Conservation (phyloP, 2,797 vertebrate genomes). For the Babyrousa celebensis region DNA sequence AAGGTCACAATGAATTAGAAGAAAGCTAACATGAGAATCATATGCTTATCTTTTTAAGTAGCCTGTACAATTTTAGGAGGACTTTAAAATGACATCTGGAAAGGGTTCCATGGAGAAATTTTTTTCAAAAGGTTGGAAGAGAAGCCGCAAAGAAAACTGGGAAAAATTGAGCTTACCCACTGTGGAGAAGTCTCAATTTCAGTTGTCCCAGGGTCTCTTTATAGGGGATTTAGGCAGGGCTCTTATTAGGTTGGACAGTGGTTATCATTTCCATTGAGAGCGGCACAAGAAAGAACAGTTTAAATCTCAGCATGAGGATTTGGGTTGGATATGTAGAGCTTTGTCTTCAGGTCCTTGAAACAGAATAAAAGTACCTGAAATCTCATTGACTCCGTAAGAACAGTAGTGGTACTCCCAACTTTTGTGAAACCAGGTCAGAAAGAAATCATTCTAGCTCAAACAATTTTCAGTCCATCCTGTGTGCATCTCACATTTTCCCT, state of each 20-base stretch:
- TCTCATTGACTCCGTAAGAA: not conserved
- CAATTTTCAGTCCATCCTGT: not conserved
- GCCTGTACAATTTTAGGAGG: constrained; percentile 21
- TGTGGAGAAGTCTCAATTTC: not conserved
- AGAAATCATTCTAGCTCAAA: not conserved
- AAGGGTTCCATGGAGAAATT: not conserved
- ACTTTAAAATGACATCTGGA: constrained; percentile 35
- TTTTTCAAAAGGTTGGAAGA: constrained; percentile 38
- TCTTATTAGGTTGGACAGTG: not conserved
- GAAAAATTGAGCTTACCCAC: not conserved
- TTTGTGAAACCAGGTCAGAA: constrained; percentile 52
- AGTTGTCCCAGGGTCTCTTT: not conserved
- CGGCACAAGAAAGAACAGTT: not conserved
- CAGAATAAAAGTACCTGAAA: not conserved
- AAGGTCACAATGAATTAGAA: constrained; percentile 58
- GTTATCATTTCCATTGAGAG: not conserved
- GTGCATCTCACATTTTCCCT: not conserved
- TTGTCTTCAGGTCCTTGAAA: constrained; percentile 20
- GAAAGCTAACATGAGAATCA: constrained; percentile 45
- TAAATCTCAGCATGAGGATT: constrained; percentile 9
- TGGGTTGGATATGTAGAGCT: not conserved
- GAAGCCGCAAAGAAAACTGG: constrained; percentile 2
- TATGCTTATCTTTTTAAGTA: not conserved
- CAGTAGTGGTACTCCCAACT: not conserved
- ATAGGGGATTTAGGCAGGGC: no score